These are phyloP conservation scores for Hylia prasina DNA, from an alignment of 2,113 vertebrate genomes.

Conservation along the genomic window DNA sequence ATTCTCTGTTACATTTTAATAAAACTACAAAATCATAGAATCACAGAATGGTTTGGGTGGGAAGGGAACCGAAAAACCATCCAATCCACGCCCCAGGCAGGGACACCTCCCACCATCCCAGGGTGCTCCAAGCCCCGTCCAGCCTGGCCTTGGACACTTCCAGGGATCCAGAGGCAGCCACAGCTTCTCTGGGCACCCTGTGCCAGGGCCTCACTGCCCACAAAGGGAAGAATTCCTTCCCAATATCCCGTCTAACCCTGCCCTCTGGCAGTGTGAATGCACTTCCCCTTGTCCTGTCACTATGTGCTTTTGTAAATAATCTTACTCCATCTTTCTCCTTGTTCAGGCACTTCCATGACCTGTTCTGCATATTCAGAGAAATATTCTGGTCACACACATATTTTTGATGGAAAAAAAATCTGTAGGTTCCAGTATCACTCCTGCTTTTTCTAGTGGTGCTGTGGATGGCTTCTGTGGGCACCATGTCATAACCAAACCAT, in stretches of 20 bases:
- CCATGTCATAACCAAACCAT: neutral
- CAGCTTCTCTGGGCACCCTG: neutral
- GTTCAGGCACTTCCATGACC: neutral
- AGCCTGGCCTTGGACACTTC: neutral
- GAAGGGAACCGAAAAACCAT: neutral
- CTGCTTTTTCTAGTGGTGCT: neutral
- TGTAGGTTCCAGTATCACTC: neutral
- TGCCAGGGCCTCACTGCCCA: fast-evolving
- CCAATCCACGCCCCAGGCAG: fast-evolving
- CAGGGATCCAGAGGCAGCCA: neutral
- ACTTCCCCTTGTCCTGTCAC: neutral
- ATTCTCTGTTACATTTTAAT: neutral
- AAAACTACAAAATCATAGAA: neutral
- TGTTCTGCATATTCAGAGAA: neutral
- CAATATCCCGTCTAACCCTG: neutral
- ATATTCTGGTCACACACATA: neutral
- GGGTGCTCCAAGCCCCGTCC: fast-evolving
- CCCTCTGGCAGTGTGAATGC: neutral
- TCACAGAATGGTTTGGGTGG: neutral
- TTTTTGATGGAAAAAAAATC: neutral
- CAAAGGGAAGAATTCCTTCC: neutral
- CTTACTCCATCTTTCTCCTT: neutral
- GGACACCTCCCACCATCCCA: fast-evolving
- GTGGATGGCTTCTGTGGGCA: neutral
- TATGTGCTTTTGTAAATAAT: neutral